Conservation (phyloP, 2,113 vertebrate genomes). For the Limnothrissa miodon region DNA sequence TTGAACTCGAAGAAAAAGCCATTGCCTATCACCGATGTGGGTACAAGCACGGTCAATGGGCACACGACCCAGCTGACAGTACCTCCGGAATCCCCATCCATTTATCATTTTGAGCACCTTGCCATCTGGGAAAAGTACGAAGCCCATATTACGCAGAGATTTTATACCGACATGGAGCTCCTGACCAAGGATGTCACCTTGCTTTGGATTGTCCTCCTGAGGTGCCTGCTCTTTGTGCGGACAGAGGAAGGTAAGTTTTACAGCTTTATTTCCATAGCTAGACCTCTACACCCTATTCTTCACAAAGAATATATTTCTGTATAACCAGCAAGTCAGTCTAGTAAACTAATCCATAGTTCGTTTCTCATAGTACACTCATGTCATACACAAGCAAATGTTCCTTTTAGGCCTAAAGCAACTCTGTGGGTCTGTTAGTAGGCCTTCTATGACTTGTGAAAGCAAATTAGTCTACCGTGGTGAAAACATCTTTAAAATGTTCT, state of each 20-base stretch:
- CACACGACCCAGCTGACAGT: constrained; percentile 61
- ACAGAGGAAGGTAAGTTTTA: constrained; percentile 72
- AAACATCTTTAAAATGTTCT: neutral
- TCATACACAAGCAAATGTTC: neutral
- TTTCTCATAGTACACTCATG: neutral
- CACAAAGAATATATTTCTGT: neutral
- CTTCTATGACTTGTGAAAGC: neutral
- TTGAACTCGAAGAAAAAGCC: constrained; percentile 14
- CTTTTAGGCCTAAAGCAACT: neutral
- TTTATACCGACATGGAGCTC: constrained; percentile 63
- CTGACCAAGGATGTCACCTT: constrained; percentile 52
- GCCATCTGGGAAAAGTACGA: neutral
- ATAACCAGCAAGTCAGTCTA: neutral
- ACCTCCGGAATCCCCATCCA: constrained; percentile 9
- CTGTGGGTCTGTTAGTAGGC: neutral
- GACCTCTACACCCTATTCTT: neutral
- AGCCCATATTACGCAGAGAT: constrained; percentile 16
- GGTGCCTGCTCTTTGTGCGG: constrained; percentile 47
- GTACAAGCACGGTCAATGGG: constrained; percentile 53
- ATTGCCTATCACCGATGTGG: constrained; percentile 62
- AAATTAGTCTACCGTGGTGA: neutral
- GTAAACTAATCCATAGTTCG: neutral
- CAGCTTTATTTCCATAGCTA: neutral
- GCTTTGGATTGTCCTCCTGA: constrained; percentile 58
- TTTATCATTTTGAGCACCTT: neutral